Conservation (phyloP, 2,113 vertebrate genomes). For the Erythrolamprus reginae region DNA sequence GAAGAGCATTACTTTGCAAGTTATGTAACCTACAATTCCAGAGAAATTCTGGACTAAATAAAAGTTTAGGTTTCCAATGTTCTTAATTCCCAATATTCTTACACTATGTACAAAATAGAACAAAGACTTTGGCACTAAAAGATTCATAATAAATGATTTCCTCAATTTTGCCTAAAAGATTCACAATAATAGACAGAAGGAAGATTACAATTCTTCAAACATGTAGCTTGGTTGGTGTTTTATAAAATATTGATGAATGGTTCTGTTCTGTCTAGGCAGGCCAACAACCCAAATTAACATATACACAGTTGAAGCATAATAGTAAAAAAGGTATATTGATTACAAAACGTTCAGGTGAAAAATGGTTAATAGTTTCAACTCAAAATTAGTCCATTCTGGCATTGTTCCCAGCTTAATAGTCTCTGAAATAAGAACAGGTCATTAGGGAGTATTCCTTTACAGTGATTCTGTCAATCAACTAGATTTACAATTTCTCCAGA, state of each 20-base stretch:
- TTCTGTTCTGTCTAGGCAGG: conserved; percentile 27
- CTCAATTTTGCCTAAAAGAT: background rate
- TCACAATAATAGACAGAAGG: conserved; percentile 25
- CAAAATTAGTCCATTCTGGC: too few species aligned
- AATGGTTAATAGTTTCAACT: too few species aligned
- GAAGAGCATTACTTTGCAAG: background rate
- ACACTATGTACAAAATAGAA: background rate
- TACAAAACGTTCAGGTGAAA: too few species aligned
- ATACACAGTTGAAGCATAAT: too few species aligned
- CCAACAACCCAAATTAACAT: too few species aligned
- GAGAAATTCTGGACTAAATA: background rate
- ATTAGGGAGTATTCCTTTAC: too few species aligned
- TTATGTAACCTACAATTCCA: too few species aligned
- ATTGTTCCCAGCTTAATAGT: too few species aligned
- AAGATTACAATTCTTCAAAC: conserved; percentile 13
- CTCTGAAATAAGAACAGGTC: too few species aligned
- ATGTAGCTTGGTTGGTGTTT: conserved; percentile 8
- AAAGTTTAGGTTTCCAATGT: background rate
- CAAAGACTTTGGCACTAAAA: background rate
- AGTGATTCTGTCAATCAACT: too few species aligned
- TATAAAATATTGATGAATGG: conserved; percentile 4
- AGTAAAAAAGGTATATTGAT: too few species aligned
- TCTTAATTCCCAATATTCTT: background rate
- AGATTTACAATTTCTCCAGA: too few species aligned
- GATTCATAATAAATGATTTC: background rate